phyloP scores from a whole-genome alignment of 1,140 invertebrate genomes.

The Tigriopus japonicus region DNA sequence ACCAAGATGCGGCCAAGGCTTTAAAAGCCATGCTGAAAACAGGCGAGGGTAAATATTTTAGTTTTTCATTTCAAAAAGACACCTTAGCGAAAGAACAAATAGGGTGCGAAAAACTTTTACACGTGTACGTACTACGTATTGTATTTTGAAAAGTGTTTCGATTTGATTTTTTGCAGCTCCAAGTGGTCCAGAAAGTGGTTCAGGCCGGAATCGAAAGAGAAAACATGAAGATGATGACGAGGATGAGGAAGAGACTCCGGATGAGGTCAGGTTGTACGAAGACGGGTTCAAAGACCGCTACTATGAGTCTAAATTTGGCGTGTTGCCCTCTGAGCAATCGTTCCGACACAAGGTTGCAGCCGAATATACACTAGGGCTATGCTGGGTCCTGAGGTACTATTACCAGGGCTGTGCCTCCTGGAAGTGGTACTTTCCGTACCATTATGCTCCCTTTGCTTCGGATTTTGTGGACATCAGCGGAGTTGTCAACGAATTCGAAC shows the following conservation, averaged over 20 bases:
- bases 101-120: too few species aligned
- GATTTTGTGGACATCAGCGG: slow-evolving; percentile 86
- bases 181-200: background rate
- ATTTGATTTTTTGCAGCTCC: too few species aligned
- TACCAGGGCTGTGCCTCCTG: slow-evolving; percentile 98
- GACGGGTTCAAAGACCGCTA: slow-evolving; percentile 95
- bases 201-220: slow-evolving; percentile 17
- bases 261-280: slow-evolving; percentile 91
- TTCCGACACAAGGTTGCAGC: slow-evolving; percentile 77
- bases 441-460: slow-evolving; percentile 99
- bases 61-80: too few species aligned
- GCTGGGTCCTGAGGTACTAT: slow-evolving; percentile 96
- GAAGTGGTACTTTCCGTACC: slow-evolving; percentile 99
- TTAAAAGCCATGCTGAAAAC: slow-evolving; percentile 21
- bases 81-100: too few species aligned
- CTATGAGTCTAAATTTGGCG: slow-evolving; percentile 93
- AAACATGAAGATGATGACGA: slow-evolving; percentile 28
- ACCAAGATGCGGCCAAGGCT: slow-evolving; percentile 21
- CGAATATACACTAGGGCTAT: slow-evolving; percentile 85
- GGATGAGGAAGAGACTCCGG: slow-evolving; percentile 52
- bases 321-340: slow-evolving; percentile 50
- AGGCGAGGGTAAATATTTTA: background rate
- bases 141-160: too few species aligned
- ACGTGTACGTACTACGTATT: too few species aligned
- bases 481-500: slow-evolving; percentile 67